Evolutionary conservation across 2,113 vertebrate genomes (phyloP), one percentile per base, ranked within the genome.

Genomic region (Pyrgilauda ruficollis): DNA sequence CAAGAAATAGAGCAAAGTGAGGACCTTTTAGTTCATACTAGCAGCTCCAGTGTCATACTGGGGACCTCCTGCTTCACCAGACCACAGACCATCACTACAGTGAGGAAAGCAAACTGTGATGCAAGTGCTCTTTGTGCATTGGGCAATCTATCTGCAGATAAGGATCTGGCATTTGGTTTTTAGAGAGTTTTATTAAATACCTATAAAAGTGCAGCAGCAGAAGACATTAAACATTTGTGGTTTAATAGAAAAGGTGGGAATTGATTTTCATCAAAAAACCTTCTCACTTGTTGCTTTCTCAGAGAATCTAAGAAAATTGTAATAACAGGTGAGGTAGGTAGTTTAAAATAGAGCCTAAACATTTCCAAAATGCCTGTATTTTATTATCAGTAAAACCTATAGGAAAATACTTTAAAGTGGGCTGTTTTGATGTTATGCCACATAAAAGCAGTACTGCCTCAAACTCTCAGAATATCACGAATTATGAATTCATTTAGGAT

Each of bases 371-470:
- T 35, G 3, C 8, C 13, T 67, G 15, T 79, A 7, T 35, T 78
- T 84, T 55, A 39, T 50, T 50, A 30, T 15, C 12, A 59, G 21
- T 49, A 76, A 82, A 75, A 28, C 14, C 22, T 44, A 26, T 3
- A 74, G n/a, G 13, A 49, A 82, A 87, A 41, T 10, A 30, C 28
- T 78, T 84, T 21, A 68, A 19, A 75, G 31, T 50, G 35, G 23
- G 4, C 8, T 74, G 37, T 5, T 82, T 43, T 27, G 23, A 39
- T 79, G 39, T 68, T 75, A 50, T 67, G 22, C 21, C 33, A 46
- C 0, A 0, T 43, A 68, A 73, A 83, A 85, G 47, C 50, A 41
- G 18, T 78, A 11, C 4, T 43, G 20, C 1, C 0, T 12, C 52
- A 78, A 28, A 46, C 35, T 87, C 4, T 1, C 49, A 76, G 58